A percentile compares a stretch with the other conserved stretches of the same genome.
Evolutionary conservation across 2,797 vertebrate genomes (phyloP).

Genomic region (Thamnophis elegans): DNA sequence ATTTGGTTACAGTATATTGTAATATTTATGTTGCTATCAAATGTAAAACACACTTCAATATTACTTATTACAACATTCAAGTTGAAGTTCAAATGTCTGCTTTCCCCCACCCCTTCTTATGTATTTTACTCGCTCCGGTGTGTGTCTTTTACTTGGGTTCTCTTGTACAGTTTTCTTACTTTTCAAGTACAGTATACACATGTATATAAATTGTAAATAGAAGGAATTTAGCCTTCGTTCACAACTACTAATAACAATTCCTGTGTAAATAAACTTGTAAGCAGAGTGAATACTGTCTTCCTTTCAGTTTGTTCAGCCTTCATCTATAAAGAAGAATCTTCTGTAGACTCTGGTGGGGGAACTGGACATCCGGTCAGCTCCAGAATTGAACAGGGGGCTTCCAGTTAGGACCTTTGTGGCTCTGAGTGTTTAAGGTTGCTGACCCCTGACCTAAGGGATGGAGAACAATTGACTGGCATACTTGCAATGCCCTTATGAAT

Average conservation of each 20-base stretch:
- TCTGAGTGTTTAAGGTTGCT: too few species aligned
- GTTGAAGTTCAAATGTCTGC: slow-evolving; percentile 68
- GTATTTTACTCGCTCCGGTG: slow-evolving; percentile 71
- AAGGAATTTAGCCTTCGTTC: slow-evolving; percentile 72
- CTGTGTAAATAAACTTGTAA: slow-evolving; percentile 83
- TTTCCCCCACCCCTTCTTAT: slow-evolving; percentile 70
- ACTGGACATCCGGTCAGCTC: too few species aligned
- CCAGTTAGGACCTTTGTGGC: too few species aligned
- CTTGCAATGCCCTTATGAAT: neutral
- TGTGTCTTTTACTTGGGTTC: slow-evolving; percentile 77
- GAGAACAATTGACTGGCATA: neutral
- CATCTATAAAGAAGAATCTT: neutral
- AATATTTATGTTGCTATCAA: slow-evolving; percentile 68
- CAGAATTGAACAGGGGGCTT: too few species aligned
- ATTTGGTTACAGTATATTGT: slow-evolving; percentile 66
- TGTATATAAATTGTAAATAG: slow-evolving; percentile 86
- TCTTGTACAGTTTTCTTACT: slow-evolving; percentile 91
- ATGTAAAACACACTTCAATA: slow-evolving; percentile 66
- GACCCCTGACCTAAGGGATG: too few species aligned
- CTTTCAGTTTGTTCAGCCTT: slow-evolving; percentile 28
- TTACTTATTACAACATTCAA: slow-evolving; percentile 59
- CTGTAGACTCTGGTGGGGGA: neutral
- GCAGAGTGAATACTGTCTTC: slow-evolving; percentile 45
- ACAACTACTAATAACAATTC: slow-evolving; percentile 77
- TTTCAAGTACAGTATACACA: slow-evolving; percentile 78